Conservation (phyloP, 2,797 vertebrate species). For the Semaprochilodus insignis region DNA sequence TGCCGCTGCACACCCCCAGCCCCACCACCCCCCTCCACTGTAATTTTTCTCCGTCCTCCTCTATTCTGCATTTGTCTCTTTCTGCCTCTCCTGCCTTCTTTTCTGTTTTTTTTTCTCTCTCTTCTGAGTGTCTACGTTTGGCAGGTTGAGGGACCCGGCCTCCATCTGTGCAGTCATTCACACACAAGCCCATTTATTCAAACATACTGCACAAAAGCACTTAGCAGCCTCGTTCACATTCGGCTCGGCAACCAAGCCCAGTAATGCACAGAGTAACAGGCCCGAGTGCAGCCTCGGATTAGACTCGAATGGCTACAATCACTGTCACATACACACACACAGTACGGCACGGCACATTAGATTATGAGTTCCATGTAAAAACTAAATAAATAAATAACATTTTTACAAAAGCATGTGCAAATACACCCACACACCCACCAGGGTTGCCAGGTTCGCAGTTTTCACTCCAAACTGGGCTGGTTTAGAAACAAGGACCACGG, state of each 20-base stretch:
- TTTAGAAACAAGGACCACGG: background rate
- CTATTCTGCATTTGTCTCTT: conserved; percentile 46
- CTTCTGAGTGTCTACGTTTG: conserved; percentile 19
- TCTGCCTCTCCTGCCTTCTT: conserved; percentile 33
- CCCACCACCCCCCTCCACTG: conserved; percentile 46
- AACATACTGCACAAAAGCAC: conserved; percentile 45
- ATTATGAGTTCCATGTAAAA: conserved; percentile 19
- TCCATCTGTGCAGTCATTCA: conserved; percentile 79
- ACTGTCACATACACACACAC: conserved; percentile 26
- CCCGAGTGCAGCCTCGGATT: conserved; percentile 23
- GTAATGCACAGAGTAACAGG: conserved; percentile 31
- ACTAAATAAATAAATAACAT: background rate
- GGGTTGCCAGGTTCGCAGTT: conserved; percentile 5
- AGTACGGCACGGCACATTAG: conserved; percentile 31
- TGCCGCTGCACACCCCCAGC: conserved; percentile 65
- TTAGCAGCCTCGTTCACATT: conserved; percentile 45
- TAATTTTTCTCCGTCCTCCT: conserved; percentile 39
- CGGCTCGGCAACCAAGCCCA: conserved; percentile 8
- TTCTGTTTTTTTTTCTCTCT: conserved; percentile 9
- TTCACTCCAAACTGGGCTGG: background rate
- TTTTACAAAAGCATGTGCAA: conserved; percentile 1
- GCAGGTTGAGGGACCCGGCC: conserved; percentile 70
- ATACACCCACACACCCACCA: conserved; percentile 44
- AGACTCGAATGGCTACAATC: conserved; percentile 38
- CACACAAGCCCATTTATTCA: conserved; percentile 63